Evolutionary conservation across 1,140 invertebrate species (phyloP).

Genomic region (Eueides isabella): DNA sequence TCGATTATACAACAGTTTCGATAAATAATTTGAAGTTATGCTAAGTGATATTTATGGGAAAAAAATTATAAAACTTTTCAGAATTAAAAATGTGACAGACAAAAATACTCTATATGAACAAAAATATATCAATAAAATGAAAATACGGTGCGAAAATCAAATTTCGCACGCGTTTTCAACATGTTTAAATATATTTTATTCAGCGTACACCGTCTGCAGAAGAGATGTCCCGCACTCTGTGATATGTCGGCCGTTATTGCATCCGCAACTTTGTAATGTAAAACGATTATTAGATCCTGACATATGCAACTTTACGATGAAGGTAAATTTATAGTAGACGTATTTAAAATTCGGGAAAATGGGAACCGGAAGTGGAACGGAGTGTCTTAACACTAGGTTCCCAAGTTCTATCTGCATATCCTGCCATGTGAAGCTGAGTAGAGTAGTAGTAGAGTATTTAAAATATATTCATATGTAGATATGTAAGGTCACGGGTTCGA

Average conservation of each 20-base stretch:
- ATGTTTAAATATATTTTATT: conserved; percentile 83
- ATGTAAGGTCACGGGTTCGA: too few species aligned
- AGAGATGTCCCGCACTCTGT: conserved; percentile 82
- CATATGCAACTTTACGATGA: conserved; percentile 64
- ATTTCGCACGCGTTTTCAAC: conserved; percentile 76
- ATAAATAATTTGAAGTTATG: too few species aligned
- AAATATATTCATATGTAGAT: too few species aligned
- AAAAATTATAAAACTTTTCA: not conserved
- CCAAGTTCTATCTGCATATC: too few species aligned
- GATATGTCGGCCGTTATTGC: conserved; percentile 88
- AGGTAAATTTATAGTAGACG: conserved; percentile 47
- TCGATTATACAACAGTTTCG: too few species aligned
- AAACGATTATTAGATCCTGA: conserved; percentile 58
- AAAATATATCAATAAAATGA: conserved; percentile 85
- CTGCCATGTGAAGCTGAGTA: too few species aligned
- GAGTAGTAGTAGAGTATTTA: too few species aligned
- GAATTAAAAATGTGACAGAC: conserved; percentile 41
- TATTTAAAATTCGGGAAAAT: not conserved
- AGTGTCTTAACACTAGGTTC: too few species aligned
- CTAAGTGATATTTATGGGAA: too few species aligned
- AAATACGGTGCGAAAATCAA: conserved; percentile 84
- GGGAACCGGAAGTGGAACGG: too few species aligned
- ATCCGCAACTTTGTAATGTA: conserved; percentile 87
- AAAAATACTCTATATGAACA: conserved; percentile 76
- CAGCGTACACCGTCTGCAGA: conserved; percentile 84